Conservation (phyloP, 2,113 vertebrate genomes). For the Sebastes fasciatus region DNA sequence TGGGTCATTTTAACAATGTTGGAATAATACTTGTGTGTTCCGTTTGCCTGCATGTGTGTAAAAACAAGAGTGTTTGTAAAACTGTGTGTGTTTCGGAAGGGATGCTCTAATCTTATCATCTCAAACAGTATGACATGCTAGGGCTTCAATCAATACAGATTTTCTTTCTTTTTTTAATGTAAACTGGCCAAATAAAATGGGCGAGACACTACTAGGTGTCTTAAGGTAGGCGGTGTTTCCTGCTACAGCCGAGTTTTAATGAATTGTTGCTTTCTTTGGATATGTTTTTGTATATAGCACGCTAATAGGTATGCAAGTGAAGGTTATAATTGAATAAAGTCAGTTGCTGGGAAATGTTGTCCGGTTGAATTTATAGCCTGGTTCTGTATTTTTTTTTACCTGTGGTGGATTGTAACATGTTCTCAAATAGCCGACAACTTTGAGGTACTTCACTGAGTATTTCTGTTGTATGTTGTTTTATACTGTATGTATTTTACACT, state of each 20-base stretch:
- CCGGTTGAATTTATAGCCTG: slow-evolving; percentile 55
- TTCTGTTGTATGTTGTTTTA: neutral
- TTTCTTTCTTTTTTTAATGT: slow-evolving; percentile 4
- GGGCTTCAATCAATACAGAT: slow-evolving; percentile 29
- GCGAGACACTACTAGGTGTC: slow-evolving; percentile 13
- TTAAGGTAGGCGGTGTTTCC: slow-evolving; percentile 34
- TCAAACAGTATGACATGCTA: slow-evolving; percentile 27
- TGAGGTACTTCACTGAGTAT: slow-evolving; percentile 2
- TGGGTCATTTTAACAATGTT: slow-evolving; percentile 62
- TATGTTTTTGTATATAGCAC: slow-evolving; percentile 70
- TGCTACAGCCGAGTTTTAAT: slow-evolving; percentile 37
- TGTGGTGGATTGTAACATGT: neutral
- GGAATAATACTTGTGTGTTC: slow-evolving; percentile 61
- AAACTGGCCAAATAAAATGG: slow-evolving; percentile 47
- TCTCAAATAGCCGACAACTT: neutral
- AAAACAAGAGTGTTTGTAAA: slow-evolving; percentile 66
- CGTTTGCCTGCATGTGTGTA: slow-evolving; percentile 64
- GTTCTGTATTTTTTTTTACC: slow-evolving; percentile 7
- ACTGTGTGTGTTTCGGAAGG: slow-evolving; percentile 54
- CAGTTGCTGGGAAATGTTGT: slow-evolving; percentile 63
- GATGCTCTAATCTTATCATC: slow-evolving; percentile 37
- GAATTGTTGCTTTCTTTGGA: slow-evolving; percentile 49
- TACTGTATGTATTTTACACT: neutral
- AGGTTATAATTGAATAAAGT: slow-evolving; percentile 70
- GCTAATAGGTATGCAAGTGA: slow-evolving; percentile 69